Evolutionary conservation across 1,140 invertebrate species (phyloP), one percentile per base, ranked within the genome.

Genomic region (Platorchestia sp.): DNA sequence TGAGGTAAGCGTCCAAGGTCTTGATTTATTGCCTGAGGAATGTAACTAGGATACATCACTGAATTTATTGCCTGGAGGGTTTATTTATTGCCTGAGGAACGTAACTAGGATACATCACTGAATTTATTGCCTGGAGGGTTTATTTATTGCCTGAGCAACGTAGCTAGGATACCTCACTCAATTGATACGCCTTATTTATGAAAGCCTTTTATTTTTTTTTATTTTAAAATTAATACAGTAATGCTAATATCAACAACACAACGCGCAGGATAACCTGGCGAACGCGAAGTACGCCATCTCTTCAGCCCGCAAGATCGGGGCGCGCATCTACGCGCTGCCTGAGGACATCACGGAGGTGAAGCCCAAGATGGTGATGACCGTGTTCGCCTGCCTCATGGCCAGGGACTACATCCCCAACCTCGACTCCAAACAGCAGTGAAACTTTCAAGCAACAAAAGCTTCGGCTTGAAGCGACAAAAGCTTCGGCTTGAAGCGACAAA

Each of bases 251-350:
- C 47, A 51, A 19, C 19, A 19, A 19, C 47, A 51, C 19, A 10
- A 51, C 19, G 47, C 98, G 44, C 97, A 99, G 99, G 99, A 99
- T 95, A 98, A 98, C 96, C 97, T 99, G 96, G 98, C 98, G 86
- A 99, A 99, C 97, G 99, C 99, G 41, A 99, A 99, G 97, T 99
- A 99, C 97, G 99, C 99, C 86, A 99, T 99, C 97, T 99, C 99
- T 0, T 99, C 99, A 98, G 99, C 99, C 0, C 98, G 99, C 95
- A 99, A 99, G 97, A 99, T 99, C 97, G 99, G 99, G 87, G 99
- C 99, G 93, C 98, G 99, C 93, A 99, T 99, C 40, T 99, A 99
- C 97, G 99, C 99, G 45, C 97, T 99, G 95, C 99, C 99, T n/a
- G 99, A 99, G 97, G 99, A 99, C 97, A 99, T 99, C 96, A 98